phyloP scores from a whole-genome alignment of 2,888 invertebrate genomes.

The Synergus gifuensis region DNA sequence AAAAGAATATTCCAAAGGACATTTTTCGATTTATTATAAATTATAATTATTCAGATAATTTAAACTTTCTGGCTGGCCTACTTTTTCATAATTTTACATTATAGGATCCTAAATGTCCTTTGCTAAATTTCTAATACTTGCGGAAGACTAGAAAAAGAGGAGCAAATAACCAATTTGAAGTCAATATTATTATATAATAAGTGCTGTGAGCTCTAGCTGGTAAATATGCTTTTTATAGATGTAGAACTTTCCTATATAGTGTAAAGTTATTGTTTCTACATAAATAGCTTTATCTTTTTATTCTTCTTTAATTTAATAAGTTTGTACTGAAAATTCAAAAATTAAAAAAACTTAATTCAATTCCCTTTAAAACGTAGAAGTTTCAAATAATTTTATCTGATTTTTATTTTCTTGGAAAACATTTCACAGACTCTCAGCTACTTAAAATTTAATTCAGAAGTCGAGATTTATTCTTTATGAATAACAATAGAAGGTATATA shows the following conservation, averaged over 20 bases:
- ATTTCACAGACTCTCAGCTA: neutral
- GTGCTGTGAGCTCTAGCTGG: constrained; percentile 33
- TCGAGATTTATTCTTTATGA: neutral
- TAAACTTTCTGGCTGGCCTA: neutral
- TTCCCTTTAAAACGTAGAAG: neutral
- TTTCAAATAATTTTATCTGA: neutral
- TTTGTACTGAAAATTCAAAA: constrained; percentile 35
- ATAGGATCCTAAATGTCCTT: constrained; percentile 4
- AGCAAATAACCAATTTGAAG: constrained; percentile 39
- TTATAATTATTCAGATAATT: neutral
- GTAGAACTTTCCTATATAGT: constrained; percentile 17
- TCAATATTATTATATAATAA: constrained; percentile 40
- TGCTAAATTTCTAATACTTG: neutral
- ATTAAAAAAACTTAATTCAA: neutral
- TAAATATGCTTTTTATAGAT: constrained; percentile 39
- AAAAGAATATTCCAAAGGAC: neutral
- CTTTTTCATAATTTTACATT: neutral
- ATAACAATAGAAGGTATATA: too few relatives aligned
- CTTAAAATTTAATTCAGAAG: neutral
- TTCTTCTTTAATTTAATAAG: constrained; percentile 1
- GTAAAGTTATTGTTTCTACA: constrained; percentile 27
- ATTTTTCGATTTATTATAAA: neutral
- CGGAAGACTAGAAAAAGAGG: constrained; percentile 4
- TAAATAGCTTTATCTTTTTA: neutral
- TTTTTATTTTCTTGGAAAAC: neutral